A percentile compares a stretch with the other conserved stretches of the same genome.
These are phyloP conservation scores for Anseranas semipalmata DNA, from an alignment of 2,113 vertebrate genomes.

Conservation along the genomic window DNA sequence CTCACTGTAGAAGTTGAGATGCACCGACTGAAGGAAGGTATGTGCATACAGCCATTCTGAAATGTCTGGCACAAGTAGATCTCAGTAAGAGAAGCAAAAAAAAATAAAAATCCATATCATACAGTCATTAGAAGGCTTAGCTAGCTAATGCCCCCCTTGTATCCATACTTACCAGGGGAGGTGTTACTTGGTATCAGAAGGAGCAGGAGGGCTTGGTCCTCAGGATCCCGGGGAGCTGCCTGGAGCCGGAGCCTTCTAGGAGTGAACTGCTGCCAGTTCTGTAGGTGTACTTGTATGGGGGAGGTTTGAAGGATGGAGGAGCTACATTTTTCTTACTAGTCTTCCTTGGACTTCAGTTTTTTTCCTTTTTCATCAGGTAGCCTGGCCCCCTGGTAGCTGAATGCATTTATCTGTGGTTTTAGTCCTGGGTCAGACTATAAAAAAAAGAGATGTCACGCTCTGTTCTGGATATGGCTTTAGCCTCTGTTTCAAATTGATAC, in stretches of 20 bases:
- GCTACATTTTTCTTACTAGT: not conserved
- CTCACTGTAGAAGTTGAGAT: constrained; percentile 54
- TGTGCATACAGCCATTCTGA: not conserved
- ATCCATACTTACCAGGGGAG: accelerated
- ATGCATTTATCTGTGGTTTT: constrained; percentile 9
- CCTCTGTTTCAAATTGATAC: constrained; percentile 11
- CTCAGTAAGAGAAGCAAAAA: not conserved
- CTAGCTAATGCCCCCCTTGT: not conserved
- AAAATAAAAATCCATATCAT: accelerated
- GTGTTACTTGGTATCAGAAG: not conserved
- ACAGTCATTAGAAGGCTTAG: not conserved
- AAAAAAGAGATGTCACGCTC: constrained; percentile 6
- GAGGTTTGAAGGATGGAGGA: not conserved
- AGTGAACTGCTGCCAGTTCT: not conserved
- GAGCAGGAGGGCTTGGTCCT: not conserved
- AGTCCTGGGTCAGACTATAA: constrained; percentile 3
- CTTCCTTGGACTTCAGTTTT: not conserved
- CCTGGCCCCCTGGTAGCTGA: not conserved
- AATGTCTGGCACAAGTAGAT: not conserved
- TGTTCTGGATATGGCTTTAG: not conserved
- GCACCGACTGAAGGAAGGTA: constrained; percentile 86
- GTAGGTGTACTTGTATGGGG: not conserved
- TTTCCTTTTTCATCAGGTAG: not conserved
- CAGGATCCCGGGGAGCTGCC: not conserved
- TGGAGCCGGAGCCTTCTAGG: not conserved